phyloP scores from a whole-genome alignment of 2,888 invertebrate species.

The Pheosia gnoma region DNA sequence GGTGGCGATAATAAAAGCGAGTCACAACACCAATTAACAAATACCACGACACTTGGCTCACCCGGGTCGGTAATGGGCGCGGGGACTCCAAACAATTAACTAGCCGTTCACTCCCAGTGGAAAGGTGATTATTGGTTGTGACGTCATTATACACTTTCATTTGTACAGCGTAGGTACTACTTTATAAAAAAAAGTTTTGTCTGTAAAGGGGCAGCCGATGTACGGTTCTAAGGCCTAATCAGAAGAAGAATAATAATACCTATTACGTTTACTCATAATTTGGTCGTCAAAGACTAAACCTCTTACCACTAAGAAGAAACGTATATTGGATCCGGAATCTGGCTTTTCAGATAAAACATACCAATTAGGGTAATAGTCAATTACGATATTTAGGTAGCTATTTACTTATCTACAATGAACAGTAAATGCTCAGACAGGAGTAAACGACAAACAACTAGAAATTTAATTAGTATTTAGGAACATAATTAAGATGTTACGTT shows the following conservation, averaged over 20 bases:
- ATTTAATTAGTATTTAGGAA: too few species aligned
- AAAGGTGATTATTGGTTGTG: constrained; percentile 43
- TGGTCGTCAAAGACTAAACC: too few species aligned
- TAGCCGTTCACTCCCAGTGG: constrained; percentile 48
- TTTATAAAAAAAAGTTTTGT: too few species aligned
- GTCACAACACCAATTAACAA: constrained; percentile 67
- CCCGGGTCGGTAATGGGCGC: constrained; percentile 61
- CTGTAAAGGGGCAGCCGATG: too few species aligned
- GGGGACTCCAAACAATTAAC: constrained; percentile 70
- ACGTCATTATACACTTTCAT: constrained; percentile 40
- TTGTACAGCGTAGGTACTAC: constrained; percentile 5
- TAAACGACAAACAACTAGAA: too few species aligned
- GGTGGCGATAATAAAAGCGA: constrained; percentile 57
- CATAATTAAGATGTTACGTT: too few species aligned
- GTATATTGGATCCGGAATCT: not conserved
- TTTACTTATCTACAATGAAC: not conserved
- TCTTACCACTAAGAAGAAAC: too few species aligned
- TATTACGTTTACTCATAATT: too few species aligned
- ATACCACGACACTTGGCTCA: constrained; percentile 70
- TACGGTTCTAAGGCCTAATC: too few species aligned
- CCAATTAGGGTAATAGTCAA: not conserved
- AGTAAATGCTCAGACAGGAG: not conserved
- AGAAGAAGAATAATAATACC: too few species aligned
- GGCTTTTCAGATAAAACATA: not conserved
- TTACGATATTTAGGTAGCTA: not conserved